Percentiles rank a stretch among this genome's conserved stretches.
phyloP scores from a whole-genome alignment of 2,888 invertebrate species.

The Nycteola revayana region DNA sequence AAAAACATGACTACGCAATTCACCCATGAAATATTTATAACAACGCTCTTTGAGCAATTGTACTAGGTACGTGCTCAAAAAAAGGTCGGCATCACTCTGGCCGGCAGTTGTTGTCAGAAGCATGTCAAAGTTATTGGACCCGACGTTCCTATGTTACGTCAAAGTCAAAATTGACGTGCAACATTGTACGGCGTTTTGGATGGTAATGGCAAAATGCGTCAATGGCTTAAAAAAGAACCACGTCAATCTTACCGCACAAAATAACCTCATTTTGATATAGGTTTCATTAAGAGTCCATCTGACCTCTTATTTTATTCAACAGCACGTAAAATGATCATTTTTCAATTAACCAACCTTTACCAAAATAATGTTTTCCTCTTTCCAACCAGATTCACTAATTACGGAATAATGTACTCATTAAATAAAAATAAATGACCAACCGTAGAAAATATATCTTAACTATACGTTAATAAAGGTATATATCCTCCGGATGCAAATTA shows the following conservation, averaged over 20 bases:
- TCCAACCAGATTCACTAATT: constrained; percentile 32
- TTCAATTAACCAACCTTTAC: constrained; percentile 13
- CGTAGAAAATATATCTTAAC: constrained; percentile 37
- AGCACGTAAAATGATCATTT: constrained; percentile 37
- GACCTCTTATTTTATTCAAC: constrained; percentile 58
- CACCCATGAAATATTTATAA: neutral
- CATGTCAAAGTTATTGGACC: constrained; percentile 17
- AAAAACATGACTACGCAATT: too few relatives aligned
- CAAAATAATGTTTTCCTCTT: constrained; percentile 15
- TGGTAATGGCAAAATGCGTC: constrained; percentile 41
- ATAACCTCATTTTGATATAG: constrained; percentile 52
- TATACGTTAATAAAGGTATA: constrained; percentile 44
- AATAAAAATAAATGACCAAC: constrained; percentile 26
- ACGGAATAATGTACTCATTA: constrained; percentile 29
- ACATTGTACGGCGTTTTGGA: too few relatives aligned
- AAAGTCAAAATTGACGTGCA: too few relatives aligned
- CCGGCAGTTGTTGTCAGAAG: too few relatives aligned
- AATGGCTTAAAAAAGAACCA: constrained; percentile 22
- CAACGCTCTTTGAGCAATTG: constrained; percentile 15
- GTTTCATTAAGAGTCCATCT: constrained; percentile 48
- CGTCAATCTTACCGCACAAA: constrained; percentile 34
- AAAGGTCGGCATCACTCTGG: constrained; percentile 18
- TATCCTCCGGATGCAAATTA: constrained; percentile 60
- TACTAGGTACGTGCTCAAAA: constrained; percentile 24
- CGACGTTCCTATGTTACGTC: constrained; percentile 8